Evolutionary conservation across 2,888 invertebrate genomes (phyloP), one percentile per base, ranked within the genome.

Genomic region (Mesorhabditis spiculigera): DNA sequence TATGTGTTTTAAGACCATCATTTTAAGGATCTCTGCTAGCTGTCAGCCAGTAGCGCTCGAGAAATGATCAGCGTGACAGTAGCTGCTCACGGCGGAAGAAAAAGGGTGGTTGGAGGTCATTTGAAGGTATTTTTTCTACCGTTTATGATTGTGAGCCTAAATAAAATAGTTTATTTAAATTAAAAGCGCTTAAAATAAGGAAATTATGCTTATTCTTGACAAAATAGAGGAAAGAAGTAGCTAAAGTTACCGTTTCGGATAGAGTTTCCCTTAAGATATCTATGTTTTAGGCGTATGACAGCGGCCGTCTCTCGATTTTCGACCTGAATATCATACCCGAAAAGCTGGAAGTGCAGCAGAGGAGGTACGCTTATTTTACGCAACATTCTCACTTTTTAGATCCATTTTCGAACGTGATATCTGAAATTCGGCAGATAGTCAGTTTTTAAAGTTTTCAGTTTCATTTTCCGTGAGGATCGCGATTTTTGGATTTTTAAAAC

Each of bases 51-150:
- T 28, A 28, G 28, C 1, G 28, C 28, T 28, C 58, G 10, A 61
- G 63, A 8, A 45, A 81, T 81, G 81, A 81, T 81, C 28, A 78
- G 78, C 68, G 81, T 81, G 0, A 81, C 81, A 4, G 81, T 81
- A 4, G 81, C 81, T 0, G 81, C 81, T 3, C 78, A 81, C 50
- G 78, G 77, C 4, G 73, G 74, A 61, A 68, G 69, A 5, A 71
- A 75, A 66, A 68, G 79, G 8, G 64, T 75, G 41, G 70, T 75
- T 61, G 79, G 79, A 61, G 73, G 73, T 28, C 71, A 77, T 68
- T 71, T 78, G 28, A 73, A 71, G 69, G 78, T 77, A 67, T 62
- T 58, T 28, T 44, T 8, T 5, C 13, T 5, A 45, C 4, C 58
- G 8, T 28, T 68, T 45, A 16, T 43, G 0, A 50, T 58, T 5